Conservation (phyloP, 2,888 invertebrate genomes). For the Andrena bucephala region DNA sequence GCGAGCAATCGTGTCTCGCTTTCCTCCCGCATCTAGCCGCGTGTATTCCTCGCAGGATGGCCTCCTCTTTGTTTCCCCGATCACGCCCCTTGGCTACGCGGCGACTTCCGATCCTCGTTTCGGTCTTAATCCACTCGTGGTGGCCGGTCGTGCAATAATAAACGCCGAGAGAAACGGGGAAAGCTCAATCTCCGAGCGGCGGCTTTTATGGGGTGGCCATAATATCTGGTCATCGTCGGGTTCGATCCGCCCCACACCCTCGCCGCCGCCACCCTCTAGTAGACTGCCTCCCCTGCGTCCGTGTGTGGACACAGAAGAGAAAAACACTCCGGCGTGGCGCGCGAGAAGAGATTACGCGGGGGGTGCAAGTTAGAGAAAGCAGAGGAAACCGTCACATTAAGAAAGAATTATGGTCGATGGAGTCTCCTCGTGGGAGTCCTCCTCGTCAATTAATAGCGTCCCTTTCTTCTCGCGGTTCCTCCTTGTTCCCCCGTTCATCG, state of each 20-base stretch:
- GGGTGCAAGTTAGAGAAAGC: conserved; percentile 60
- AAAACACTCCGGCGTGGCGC: conserved; percentile 74
- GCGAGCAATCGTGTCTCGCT: conserved; percentile 21
- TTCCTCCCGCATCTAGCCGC: background rate
- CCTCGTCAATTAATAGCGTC: conserved; percentile 81
- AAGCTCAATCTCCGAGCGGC: conserved; percentile 81
- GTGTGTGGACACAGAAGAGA: conserved; percentile 46
- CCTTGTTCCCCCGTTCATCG: background rate
- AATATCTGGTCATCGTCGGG: conserved; percentile 78
- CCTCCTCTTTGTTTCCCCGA: conserved; percentile 61
- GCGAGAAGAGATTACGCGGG: conserved; percentile 80
- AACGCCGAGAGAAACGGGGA: conserved; percentile 72
- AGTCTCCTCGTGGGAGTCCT: conserved; percentile 73
- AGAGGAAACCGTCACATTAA: conserved; percentile 82
- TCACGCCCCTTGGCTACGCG: conserved; percentile 34
- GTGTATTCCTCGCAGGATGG: conserved; percentile 16
- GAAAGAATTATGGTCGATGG: conserved; percentile 80
- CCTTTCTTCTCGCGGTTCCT: conserved; percentile 47
- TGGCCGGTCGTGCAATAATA: conserved; percentile 77
- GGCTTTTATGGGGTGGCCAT: conserved; percentile 80
- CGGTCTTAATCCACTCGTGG: conserved; percentile 79
- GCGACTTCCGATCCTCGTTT: conserved; percentile 82
- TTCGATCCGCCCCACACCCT: conserved; percentile 45
- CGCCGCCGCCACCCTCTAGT: background rate
- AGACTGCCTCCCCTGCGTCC: background rate